These are phyloP conservation scores for Tenthredo livida DNA, from an alignment of 2,888 invertebrate species.

Conservation along the genomic window DNA sequence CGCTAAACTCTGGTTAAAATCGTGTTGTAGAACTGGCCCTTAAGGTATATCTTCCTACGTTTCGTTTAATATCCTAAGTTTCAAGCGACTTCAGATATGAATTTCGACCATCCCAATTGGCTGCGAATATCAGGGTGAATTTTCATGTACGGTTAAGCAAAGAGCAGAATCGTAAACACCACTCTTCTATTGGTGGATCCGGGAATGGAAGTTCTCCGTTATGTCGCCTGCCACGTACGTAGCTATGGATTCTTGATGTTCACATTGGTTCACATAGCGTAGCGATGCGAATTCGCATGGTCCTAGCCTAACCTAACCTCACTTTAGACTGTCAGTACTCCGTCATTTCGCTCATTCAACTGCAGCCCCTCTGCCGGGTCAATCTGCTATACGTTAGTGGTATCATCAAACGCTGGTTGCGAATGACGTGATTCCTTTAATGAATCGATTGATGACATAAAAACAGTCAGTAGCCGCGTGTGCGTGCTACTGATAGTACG, in stretches of 20 bases:
- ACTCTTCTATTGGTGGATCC: neutral
- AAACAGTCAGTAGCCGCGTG: slow-evolving; percentile 39
- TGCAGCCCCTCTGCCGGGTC: neutral
- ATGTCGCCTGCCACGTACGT: slow-evolving; percentile 22
- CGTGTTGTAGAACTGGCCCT: no score
- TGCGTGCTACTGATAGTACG: slow-evolving; percentile 45
- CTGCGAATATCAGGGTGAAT: neutral
- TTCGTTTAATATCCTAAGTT: neutral
- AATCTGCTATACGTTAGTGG: neutral
- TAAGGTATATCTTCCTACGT: neutral
- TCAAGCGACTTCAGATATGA: neutral
- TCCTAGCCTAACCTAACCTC: slow-evolving; percentile 18
- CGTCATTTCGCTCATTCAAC: slow-evolving; percentile 6
- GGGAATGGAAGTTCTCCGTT: neutral
- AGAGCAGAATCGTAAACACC: neutral
- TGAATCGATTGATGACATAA: slow-evolving; percentile 31
- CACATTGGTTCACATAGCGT: neutral
- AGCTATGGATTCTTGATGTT: neutral
- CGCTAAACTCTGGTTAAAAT: no score
- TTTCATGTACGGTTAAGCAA: neutral
- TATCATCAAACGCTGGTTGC: slow-evolving; percentile 14
- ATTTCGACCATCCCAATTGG: neutral
- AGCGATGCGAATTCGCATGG: neutral
- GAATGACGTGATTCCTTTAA: slow-evolving; percentile 27
- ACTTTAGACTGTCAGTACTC: neutral